A percentile compares a stretch with the other conserved stretches of the same genome.
These are phyloP conservation scores for Protula sp. DNA, from an alignment of 2,888 invertebrate species.

Conservation along the genomic window DNA sequence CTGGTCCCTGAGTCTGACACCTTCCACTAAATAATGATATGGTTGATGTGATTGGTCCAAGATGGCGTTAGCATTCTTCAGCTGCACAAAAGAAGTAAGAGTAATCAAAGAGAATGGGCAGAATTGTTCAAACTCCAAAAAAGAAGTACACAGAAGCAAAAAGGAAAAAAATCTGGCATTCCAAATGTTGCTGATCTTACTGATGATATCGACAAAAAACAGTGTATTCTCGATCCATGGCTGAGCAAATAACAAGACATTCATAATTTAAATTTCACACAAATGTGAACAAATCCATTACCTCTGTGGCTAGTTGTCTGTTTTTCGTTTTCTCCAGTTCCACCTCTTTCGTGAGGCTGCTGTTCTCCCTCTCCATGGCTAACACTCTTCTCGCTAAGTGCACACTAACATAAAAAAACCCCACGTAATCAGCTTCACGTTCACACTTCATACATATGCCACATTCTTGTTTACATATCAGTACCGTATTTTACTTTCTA, in stretches of 20 bases:
- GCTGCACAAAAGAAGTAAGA: constrained; percentile 24
- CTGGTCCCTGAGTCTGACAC: constrained; percentile 40
- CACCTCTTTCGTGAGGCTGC: constrained; percentile 38
- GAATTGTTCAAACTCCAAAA: too few relatives aligned
- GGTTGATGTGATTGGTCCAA: constrained; percentile 50
- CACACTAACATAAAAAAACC: constrained; percentile 31
- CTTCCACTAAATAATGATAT: constrained; percentile 49
- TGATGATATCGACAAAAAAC: too few relatives aligned
- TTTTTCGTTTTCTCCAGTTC: constrained; percentile 38
- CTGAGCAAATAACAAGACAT: too few relatives aligned
- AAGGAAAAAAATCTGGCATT: too few relatives aligned
- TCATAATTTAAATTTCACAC: too few relatives aligned
- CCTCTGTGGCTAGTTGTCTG: constrained; percentile 40
- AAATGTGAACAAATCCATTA: constrained; percentile 12
- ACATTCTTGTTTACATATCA: too few relatives aligned
- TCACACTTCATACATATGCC: too few relatives aligned
- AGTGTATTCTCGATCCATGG: too few relatives aligned
- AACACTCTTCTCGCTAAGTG: constrained; percentile 49
- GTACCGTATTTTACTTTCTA: too few relatives aligned
- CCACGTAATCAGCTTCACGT: neutral
- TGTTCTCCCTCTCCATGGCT: constrained; percentile 47
- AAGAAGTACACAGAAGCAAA: too few relatives aligned
- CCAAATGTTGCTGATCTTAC: too few relatives aligned
- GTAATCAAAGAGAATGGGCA: neutral
- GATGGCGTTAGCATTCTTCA: constrained; percentile 39